Conservation (phyloP, 2,113 vertebrate species). For the Chionomys nivalis region DNA sequence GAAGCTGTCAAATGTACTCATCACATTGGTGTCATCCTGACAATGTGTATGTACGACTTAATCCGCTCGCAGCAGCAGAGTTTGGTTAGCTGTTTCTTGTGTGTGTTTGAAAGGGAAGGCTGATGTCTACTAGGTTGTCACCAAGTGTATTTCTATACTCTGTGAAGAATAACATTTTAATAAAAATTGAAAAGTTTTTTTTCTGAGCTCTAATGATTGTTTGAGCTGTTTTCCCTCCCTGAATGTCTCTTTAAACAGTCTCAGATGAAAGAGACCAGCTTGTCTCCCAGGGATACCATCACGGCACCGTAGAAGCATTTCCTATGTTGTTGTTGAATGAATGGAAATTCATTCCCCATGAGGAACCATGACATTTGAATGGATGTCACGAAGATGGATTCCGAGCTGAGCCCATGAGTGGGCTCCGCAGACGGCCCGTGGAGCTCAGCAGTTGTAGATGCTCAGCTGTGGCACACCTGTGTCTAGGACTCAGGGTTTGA, state of each 20-base stretch:
- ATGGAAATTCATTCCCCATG: slow-evolving; percentile 5
- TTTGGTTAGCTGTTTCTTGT: slow-evolving; percentile 69
- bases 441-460: too few relatives aligned
- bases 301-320: neutral
- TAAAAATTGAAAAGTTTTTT: slow-evolving; percentile 76
- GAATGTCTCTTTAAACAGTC: neutral
- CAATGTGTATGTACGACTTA: slow-evolving; percentile 16
- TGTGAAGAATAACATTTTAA: slow-evolving; percentile 83
- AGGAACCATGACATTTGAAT: neutral
- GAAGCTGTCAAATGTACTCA: slow-evolving; percentile 63
- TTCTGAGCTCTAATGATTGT: slow-evolving; percentile 60
- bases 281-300: neutral
- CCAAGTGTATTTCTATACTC: slow-evolving; percentile 79
- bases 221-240: slow-evolving; percentile 10
- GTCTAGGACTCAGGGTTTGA: neutral
- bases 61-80: slow-evolving; percentile 63
- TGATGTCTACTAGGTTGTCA: slow-evolving; percentile 65
- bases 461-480: neutral
- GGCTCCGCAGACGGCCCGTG: neutral
- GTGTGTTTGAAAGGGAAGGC: slow-evolving; percentile 60
- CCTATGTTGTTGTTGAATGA: neutral
- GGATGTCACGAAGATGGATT: neutral
- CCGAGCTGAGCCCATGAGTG: neutral
- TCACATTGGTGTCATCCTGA: slow-evolving; percentile 3
- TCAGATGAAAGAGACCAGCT: neutral